Evolutionary conservation across 2,888 invertebrate genomes (phyloP).

Genomic region (Zootermopsis nevadensis): DNA sequence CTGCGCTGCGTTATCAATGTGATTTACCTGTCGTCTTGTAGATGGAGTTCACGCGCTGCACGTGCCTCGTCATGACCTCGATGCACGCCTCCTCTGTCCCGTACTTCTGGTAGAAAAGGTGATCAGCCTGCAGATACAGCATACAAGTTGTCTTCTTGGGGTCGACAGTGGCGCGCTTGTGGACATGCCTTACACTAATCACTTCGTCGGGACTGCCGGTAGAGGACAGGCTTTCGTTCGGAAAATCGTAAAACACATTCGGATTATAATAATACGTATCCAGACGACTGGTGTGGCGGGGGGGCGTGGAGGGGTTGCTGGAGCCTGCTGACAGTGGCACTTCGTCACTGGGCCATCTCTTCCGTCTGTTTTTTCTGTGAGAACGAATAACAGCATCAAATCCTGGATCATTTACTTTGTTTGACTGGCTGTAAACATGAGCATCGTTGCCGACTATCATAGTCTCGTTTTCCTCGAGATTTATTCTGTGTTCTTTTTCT

Average conservation of each 20-base stretch:
- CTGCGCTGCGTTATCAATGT: no score
- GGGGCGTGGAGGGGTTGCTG: background rate
- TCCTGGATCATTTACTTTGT: background rate
- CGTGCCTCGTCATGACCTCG: constrained; percentile 94
- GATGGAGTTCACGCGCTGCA: constrained; percentile 91
- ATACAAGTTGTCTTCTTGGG: constrained; percentile 94
- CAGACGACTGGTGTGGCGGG: background rate
- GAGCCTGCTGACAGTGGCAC: constrained; percentile 57
- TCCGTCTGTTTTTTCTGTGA: constrained; percentile 61
- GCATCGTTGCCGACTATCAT: background rate
- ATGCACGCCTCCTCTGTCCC: constrained; percentile 94
- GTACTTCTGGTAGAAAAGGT: constrained; percentile 95
- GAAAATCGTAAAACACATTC: background rate
- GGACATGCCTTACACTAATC: constrained; percentile 60
- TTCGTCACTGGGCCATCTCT: constrained; percentile 78
- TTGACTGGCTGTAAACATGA: background rate
- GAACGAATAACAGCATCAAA: background rate
- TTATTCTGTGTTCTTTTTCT: background rate
- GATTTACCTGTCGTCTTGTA: constrained; percentile 83
- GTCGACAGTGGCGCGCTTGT: constrained; percentile 75
- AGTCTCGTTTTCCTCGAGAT: background rate
- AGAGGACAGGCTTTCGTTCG: background rate
- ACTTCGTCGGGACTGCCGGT: background rate
- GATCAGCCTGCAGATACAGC: constrained; percentile 95
- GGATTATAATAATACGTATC: constrained; percentile 17